Base-by-base conservation (phyloP, 1,140 invertebrate genomes). In the Thaumetopoea pityocampa region DNA sequence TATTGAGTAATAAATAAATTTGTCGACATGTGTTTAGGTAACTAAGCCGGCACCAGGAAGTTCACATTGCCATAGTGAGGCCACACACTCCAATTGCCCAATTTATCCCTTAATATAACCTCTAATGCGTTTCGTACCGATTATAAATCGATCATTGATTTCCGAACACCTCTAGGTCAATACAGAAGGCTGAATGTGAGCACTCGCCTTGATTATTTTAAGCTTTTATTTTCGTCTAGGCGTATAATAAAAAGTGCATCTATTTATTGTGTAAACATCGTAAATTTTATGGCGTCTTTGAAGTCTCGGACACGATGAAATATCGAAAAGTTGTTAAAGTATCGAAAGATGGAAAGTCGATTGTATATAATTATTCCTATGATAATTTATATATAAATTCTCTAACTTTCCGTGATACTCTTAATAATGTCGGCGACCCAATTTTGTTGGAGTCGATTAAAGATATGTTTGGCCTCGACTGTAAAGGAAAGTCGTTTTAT, bases 131-230 rank as follows among this genome's bases (percentile, higher is more conserved):
- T 23, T 10, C 15, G 24, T 44, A 55, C 64, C 49, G 47, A 58
- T 65, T 55, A 50, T 29, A 58, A 40, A 48, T 32, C 20, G 33
- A 66, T 70, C 45, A 47, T 29, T 41, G 26, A 40, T 35, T 54
- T 19, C 55, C 53, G 38, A 63, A 67, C 66, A 52, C 60, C 51
- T 77, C 69, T 67, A 77, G 72, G 72, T 49, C 66, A 46, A 22
- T 26, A 19, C 22, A 45, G 57, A 65, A 69, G 61, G 52, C 53
- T 43, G 47, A 40, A 43, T 44, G 24, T 41, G 47, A 48, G 19
- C 35, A 56, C 46, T 62, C 52, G 54, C 62, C 67, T 67, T 64
- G 61, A 73, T 67, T 44, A 64, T 70, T 73, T 64, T 49, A 58
- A 56, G 49, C 50, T 55, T 61, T 57, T 55, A 58, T 65, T 60